Evolutionary conservation across 64 coral and sea anemone species (phyloP), one percentile per base, ranked within the genome.

Genomic region (Stichodactyla mertensii): DNA sequence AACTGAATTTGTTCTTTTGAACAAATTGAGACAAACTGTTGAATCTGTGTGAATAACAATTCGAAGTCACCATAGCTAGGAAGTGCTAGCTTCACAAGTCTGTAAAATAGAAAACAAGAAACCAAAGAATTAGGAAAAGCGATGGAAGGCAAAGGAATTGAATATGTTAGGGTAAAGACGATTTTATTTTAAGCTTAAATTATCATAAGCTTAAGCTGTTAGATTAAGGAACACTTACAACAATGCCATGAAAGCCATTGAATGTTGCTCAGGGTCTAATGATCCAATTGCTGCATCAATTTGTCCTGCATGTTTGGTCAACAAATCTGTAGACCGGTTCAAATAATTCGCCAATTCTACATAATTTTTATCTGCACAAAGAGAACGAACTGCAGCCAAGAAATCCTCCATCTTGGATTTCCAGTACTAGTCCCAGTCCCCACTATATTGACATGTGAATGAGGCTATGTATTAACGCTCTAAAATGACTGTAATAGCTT

Each of bases 41-140:
- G 97, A 86, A 98, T 98, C 83, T 98, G 95, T 64, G 89, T 98
- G 87, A 87, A 90, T 19, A 93, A 86, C 85, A 81, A 88, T 56
- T 98, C 95, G 90, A 98, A 98, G 79, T 98, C 95, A 54, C 95
- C 95, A 92, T 89, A 92, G 78, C 94, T 98, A 59, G 95, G 92
- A 9, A 98, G 85, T 9, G 89, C 84, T 54, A 94, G 69, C 66
- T 98, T 98, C n/a, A 98, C 87, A 69, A 94, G 89, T 67, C 95
- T 98, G 74, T 52, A 64, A 61, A 27, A 84, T 55, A 79, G 36
- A 20, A 71, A 77, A 28, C 11, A 84, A 61, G 51, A 6, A 61
- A n/a, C 3, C 28, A 19, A 9, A 14, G 8, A 15, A 31, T 55
- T 20, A 91, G 55, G 24, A 60, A 7, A n/a, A 86, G 8, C 31